A percentile compares a stretch with the other conserved stretches of the same genome.
These are phyloP conservation scores for Bhutanitis thaidina DNA, from an alignment of 2,888 invertebrate genomes.

Conservation along the genomic window DNA sequence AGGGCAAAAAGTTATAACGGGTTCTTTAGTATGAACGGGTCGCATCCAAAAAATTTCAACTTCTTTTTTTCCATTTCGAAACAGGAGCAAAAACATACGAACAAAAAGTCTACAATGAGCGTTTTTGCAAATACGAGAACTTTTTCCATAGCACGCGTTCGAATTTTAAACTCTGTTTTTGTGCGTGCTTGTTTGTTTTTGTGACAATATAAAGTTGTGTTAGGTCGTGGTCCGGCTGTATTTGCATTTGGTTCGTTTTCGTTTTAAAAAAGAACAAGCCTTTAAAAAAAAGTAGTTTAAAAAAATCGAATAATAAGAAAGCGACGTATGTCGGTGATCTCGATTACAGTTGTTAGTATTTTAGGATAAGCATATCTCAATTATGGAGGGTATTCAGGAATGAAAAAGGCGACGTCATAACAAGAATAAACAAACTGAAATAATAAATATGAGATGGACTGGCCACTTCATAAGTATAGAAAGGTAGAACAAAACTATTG, in stretches of 20 bases:
- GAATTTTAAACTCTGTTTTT: conserved; percentile 64
- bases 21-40: conserved; percentile 43
- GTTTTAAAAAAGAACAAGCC: conserved; percentile 7
- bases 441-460: too few relatives aligned
- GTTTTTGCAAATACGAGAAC: conserved; percentile 69
- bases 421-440: too few relatives aligned
- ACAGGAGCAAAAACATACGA: conserved; percentile 61
- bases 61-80: conserved; percentile 44
- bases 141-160: conserved; percentile 73
- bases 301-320: too few relatives aligned
- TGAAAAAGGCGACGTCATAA: too few relatives aligned
- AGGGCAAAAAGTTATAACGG: conserved; percentile 70
- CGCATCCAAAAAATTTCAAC: conserved; percentile 39
- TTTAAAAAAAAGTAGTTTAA: too few relatives aligned
- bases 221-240: conserved; percentile 29
- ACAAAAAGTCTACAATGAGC: conserved; percentile 61
- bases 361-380: too few relatives aligned
- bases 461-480: too few relatives aligned
- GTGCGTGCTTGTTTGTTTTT: conserved; percentile 38
- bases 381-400: too few relatives aligned
- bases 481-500: too few relatives aligned
- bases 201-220: conserved; percentile 47
- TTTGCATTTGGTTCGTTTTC: conserved; percentile 25
- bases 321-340: too few relatives aligned
- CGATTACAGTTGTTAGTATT: too few relatives aligned